Evolutionary conservation across 2,113 vertebrate genomes (phyloP).

Genomic region (Pandion haliaetus): DNA sequence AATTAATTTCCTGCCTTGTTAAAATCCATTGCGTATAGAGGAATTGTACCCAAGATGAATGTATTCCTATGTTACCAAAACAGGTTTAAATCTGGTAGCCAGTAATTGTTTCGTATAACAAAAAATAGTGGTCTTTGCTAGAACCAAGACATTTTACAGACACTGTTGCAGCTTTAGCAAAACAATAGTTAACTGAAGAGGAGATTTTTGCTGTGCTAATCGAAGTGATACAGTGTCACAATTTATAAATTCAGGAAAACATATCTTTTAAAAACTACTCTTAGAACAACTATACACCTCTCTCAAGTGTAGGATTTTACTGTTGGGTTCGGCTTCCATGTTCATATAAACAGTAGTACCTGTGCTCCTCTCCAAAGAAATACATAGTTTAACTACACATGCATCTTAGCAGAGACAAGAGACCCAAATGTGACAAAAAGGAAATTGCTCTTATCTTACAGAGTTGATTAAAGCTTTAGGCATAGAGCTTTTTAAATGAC

Average conservation of each 20-base stretch:
- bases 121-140: not conserved
- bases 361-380: not conserved
- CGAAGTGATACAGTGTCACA: not conserved
- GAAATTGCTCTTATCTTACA: conserved; percentile 8
- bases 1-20: not conserved
- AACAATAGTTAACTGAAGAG: not conserved
- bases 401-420: not conserved
- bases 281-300: not conserved
- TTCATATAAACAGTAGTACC: not conserved
- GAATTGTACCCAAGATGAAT: not conserved
- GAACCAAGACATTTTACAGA: not conserved
- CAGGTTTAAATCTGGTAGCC: not conserved
- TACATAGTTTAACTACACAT: not conserved
- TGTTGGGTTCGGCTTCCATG: not conserved
- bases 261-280: not conserved
- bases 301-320: not conserved
- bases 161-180: not conserved
- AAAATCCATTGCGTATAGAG: not conserved
- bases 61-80: not conserved
- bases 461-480: conserved; percentile 58
- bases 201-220: not conserved
- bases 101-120: not conserved
- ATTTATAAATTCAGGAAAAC: not conserved
- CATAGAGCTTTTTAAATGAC: conserved; percentile 44
- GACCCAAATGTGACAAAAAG: not conserved